phyloP scores from a whole-genome alignment of 2,888 invertebrate species.

The Strigamia crassipes region DNA sequence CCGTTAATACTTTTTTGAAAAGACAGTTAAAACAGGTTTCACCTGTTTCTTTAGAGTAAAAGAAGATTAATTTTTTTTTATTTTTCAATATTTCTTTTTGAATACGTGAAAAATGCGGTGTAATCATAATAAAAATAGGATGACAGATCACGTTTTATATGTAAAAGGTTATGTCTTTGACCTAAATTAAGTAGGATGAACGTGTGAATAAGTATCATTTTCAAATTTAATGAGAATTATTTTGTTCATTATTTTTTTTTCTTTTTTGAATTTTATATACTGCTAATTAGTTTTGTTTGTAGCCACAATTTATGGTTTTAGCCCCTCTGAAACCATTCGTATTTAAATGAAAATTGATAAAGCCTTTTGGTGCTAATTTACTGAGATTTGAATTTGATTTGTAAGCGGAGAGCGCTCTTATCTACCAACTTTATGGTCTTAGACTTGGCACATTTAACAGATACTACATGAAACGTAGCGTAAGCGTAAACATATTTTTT shows the following conservation, averaged over 20 bases:
- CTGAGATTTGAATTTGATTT: constrained; percentile 17
- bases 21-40: constrained; percentile 27
- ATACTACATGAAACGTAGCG: background rate
- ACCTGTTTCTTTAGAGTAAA: background rate
- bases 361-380: constrained; percentile 23
- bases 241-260: background rate
- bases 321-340: background rate
- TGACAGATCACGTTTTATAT: background rate
- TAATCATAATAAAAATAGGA: background rate
- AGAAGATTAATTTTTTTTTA: background rate
- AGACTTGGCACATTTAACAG: constrained; percentile 31
- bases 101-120: background rate
- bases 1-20: constrained; percentile 6
- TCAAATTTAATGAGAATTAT: background rate
- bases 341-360: constrained; percentile 31
- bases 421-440: constrained; percentile 35
- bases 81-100: constrained; percentile 11
- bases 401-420: constrained; percentile 34
- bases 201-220: constrained; percentile 5
- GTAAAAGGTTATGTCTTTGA: background rate
- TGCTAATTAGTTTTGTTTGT: background rate
- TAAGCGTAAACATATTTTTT: background rate
- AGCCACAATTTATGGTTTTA: background rate
- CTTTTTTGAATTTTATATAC: background rate
- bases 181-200: background rate